Evolutionary conservation across 2,888 invertebrate genomes (phyloP).

Genomic region (Metellina segmentata): DNA sequence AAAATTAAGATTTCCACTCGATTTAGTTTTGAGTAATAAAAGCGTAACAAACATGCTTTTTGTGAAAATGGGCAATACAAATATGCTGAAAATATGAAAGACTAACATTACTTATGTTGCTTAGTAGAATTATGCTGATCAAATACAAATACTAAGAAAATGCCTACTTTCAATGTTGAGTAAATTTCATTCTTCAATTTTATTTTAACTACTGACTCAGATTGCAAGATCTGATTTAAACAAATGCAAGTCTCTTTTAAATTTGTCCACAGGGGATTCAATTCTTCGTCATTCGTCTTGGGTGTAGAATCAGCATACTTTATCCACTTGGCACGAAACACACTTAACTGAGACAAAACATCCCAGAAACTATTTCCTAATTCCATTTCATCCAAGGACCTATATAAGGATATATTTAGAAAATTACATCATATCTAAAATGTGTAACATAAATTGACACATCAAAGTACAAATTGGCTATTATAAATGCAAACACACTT

Average conservation of each 20-base stretch:
- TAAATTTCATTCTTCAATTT: constrained; percentile 16
- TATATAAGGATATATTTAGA: constrained; percentile 8
- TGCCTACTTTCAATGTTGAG: constrained; percentile 37
- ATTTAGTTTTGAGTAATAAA: not conserved
- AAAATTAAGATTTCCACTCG: not conserved
- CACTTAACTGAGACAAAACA: constrained; percentile 28
- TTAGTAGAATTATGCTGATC: too few relatives aligned
- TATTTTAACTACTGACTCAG: constrained; percentile 12
- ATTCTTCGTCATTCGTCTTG: constrained; percentile 21
- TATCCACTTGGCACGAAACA: constrained; percentile 30
- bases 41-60: not conserved
- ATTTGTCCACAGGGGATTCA: constrained; percentile 37
- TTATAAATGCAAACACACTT: not conserved
- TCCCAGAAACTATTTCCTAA: not conserved
- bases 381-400: constrained; percentile 32
- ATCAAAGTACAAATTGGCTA: not conserved
- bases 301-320: constrained; percentile 65
- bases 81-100: not conserved
- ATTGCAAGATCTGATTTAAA: constrained; percentile 41
- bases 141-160: not conserved
- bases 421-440: not conserved
- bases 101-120: too few relatives aligned
- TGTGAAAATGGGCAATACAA: not conserved
- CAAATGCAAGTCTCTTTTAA: constrained; percentile 20
- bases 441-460: not conserved